These are phyloP conservation scores for Haemorhous mexicanus DNA, from an alignment of 2,113 vertebrate species.

Conservation along the genomic window DNA sequence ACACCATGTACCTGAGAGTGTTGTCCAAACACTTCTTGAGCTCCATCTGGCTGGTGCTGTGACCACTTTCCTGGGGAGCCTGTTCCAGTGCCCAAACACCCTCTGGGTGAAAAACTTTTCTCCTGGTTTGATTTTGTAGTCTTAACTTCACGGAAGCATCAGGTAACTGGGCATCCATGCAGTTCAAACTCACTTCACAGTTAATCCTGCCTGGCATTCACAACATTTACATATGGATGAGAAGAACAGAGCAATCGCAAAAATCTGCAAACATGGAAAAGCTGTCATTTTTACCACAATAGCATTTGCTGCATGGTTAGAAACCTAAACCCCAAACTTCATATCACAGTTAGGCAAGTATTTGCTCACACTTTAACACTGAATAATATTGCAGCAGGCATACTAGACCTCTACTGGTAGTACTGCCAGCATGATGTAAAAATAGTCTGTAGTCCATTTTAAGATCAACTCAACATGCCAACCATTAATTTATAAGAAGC, in stretches of 20 bases:
- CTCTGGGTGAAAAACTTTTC: not conserved
- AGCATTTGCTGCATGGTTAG: constrained; percentile 34
- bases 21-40: not conserved
- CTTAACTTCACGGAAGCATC: not conserved
- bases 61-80: not conserved
- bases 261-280: constrained; percentile 57
- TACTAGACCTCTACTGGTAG: constrained; percentile 43
- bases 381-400: constrained; percentile 53
- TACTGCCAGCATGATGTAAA: constrained; percentile 36
- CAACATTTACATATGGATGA: constrained; percentile 52
- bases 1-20: fast-evolving
- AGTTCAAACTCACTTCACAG: not conserved
- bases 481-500: not conserved
- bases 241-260: constrained; percentile 54
- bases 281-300: constrained; percentile 54
- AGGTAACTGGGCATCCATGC: constrained; percentile 8
- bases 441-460: constrained; percentile 37
- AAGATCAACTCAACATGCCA: constrained; percentile 33
- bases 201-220: constrained; percentile 23
- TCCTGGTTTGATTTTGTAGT: not conserved
- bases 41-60: not conserved
- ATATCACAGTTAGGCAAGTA: constrained; percentile 58
- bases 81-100: not conserved
- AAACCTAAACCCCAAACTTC: constrained; percentile 44
- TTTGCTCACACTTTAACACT: constrained; percentile 63